phyloP scores from a whole-genome alignment of 2,113 vertebrate genomes.

The Ceuthmochares aereus region DNA sequence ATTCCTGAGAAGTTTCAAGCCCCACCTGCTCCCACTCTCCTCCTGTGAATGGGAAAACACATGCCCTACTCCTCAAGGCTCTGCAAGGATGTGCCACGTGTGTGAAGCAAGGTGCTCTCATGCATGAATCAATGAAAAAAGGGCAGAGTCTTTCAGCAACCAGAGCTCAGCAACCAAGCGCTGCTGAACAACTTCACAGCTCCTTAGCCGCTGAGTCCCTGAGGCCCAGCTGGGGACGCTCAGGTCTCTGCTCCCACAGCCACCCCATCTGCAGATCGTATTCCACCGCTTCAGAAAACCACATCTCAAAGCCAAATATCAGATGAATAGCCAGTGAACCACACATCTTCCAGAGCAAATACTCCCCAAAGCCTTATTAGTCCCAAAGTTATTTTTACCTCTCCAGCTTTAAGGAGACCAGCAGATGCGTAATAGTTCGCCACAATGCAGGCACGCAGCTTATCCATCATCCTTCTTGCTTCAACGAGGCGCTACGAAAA shows the following conservation, averaged over 20 bases:
- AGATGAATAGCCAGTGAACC: background rate
- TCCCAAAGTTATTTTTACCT: conserved; percentile 78
- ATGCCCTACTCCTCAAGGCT: too few species aligned
- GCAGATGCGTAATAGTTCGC: conserved; percentile 96
- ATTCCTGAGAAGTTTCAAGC: too few species aligned
- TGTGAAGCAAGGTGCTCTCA: too few species aligned
- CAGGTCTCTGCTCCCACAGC: background rate
- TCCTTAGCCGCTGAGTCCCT: accelerated
- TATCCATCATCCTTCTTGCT: conserved; percentile 99
- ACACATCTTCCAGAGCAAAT: background rate
- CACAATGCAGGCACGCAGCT: conserved; percentile 96
- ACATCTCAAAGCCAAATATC: background rate
- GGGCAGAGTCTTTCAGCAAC: too few species aligned
- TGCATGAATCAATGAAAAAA: too few species aligned
- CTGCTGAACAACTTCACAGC: background rate
- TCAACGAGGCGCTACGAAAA: conserved; percentile 89
- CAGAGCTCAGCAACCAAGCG: background rate
- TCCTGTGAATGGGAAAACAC: too few species aligned
- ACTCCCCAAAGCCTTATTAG: background rate
- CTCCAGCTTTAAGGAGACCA: conserved; percentile 88
- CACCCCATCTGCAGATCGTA: background rate
- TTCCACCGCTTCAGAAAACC: background rate
- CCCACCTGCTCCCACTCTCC: too few species aligned
- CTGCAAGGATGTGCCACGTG: too few species aligned
- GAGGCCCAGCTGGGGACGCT: background rate